Percentiles rank a stretch among this genome's conserved stretches.
phyloP scores from a whole-genome alignment of 64 coral and sea anemone species.

The Porites lutea region DNA sequence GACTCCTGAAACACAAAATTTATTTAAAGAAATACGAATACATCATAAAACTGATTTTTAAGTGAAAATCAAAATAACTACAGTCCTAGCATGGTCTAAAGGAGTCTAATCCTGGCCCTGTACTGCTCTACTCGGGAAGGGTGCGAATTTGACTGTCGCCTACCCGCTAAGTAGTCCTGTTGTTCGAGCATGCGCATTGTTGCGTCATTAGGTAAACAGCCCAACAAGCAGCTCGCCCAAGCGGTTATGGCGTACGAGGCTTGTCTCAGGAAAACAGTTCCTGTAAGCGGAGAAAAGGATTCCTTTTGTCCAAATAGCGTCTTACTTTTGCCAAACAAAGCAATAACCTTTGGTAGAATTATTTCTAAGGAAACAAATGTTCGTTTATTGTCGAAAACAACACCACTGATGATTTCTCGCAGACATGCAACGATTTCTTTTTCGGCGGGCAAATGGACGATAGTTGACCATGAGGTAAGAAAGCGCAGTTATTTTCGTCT shows the following conservation, averaged over 20 bases:
- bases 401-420: slow-evolving; percentile 95
- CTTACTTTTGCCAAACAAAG: slow-evolving; percentile 71
- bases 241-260: slow-evolving; percentile 66
- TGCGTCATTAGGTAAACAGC: slow-evolving; percentile 42
- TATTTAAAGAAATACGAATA: too few relatives aligned
- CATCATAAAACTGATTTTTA: too few relatives aligned
- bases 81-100: too few relatives aligned
- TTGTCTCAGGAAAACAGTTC: slow-evolving; percentile 93
- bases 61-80: too few relatives aligned
- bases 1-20: too few relatives aligned
- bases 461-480: slow-evolving; percentile 92
- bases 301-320: slow-evolving; percentile 92
- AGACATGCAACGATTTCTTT: slow-evolving; percentile 87
- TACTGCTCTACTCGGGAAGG: too few relatives aligned
- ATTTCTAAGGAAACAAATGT: slow-evolving; percentile 81
- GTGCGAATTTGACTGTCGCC: not conserved
- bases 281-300: slow-evolving; percentile 80
- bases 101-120: too few relatives aligned
- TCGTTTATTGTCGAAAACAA: slow-evolving; percentile 72
- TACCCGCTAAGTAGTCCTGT: not conserved
- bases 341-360: slow-evolving; percentile 85
- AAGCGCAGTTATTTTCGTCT: not conserved
- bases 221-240: too few relatives aligned
- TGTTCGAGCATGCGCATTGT: slow-evolving; percentile 56
- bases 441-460: slow-evolving; percentile 76